Conservation (phyloP, 2,113 vertebrate species). For the Cyanoramphus novaezelandiae region DNA sequence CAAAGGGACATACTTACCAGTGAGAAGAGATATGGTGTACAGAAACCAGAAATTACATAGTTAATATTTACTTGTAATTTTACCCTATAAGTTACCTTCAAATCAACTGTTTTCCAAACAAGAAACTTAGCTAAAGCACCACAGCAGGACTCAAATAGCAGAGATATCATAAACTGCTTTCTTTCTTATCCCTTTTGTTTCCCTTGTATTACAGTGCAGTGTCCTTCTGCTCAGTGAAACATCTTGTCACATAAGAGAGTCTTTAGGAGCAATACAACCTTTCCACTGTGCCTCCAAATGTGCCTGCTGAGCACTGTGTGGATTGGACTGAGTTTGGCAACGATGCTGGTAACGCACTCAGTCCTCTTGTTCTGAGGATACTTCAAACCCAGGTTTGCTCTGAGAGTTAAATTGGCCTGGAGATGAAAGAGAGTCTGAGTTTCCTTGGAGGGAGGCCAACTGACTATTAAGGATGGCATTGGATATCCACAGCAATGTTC, state of each 20-base stretch:
- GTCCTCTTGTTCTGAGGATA: not conserved
- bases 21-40: not conserved
- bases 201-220: rapidly evolving
- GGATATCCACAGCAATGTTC: not conserved
- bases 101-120: not conserved
- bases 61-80: not conserved
- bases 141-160: not conserved
- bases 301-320: rapidly evolving
- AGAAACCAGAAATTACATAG: not conserved
- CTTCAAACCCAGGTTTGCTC: conserved; percentile 1
- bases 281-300: not conserved
- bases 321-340: not conserved
- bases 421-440: conserved; percentile 18
- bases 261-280: not conserved
- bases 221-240: not conserved
- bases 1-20: not conserved
- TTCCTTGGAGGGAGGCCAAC: conserved; percentile 39
- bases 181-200: not conserved
- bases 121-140: not conserved
- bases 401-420: conserved; percentile 34
- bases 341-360: not conserved
- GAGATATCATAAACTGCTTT: not conserved
- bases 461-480: not conserved
- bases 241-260: rapidly evolving
- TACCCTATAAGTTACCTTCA: not conserved